Base-by-base conservation (phyloP, 2,888 invertebrate species). In the Frankliniella fusca region DNA sequence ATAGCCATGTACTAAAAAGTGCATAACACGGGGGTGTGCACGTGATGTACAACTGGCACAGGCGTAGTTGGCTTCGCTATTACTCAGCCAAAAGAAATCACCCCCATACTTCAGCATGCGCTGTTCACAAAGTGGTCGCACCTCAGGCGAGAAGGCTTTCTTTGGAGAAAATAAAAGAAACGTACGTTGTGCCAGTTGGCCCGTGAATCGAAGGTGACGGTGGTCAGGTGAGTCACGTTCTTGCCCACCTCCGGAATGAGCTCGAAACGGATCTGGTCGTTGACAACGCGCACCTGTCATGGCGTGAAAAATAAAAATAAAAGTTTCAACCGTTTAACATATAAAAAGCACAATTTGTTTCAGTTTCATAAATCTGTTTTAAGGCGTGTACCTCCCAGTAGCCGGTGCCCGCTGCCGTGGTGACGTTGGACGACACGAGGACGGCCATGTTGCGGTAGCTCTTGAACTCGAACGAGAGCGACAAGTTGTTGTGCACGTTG, bases 211-310 rank as follows among this genome's bases (percentile, higher is more conserved):
- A 94, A 95, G 88, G 95, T 95, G 8, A 95, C 94, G n/a, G 93
- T 93, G 80, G 94, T 93, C 76, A 94, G 89, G 83, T 94, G 92
- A 0, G 95, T 95, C 3, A 93, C 90, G 86, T 95, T 95, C 85
- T 94, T 94, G 61, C 91, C 91, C 76, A 92, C 90, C 85, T 94
- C 93, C 65, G 94, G 93, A 61, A 93, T 92, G 81, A 96, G 89
- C 88, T 95, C 94, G 87, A 96, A 96, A 85, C 95, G 91, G 84
- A 96, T 93, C 89, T 95, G 95, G 87, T 95, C 95, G 87, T 94
- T 94, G 15, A 94, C 93, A 86, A 94, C 92, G 82, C 95, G 91
- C 50, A 96, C 90, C 94, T 94, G 86, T 50, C 85, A 85, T 81
- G 80, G 81, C 50, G 38, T 2, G 38, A 38, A 38, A 38, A 38